These are phyloP conservation scores for Acleris holmiana DNA, from an alignment of 2,888 invertebrate species.

Conservation along the genomic window DNA sequence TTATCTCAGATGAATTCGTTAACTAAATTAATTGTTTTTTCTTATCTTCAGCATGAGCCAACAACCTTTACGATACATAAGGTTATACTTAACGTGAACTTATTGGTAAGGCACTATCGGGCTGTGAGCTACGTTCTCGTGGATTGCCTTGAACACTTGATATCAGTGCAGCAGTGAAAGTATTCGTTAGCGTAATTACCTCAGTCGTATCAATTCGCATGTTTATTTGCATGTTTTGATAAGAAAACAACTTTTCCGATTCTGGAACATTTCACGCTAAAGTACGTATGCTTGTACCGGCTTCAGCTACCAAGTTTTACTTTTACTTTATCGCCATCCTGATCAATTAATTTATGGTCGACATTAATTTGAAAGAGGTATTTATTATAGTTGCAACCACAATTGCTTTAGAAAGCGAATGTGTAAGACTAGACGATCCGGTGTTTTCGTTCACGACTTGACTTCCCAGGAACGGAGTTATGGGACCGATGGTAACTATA, in stretches of 20 bases:
- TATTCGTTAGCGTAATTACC: conserved; percentile 76
- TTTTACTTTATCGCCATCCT: conserved; percentile 39
- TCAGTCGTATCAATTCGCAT: conserved; percentile 55
- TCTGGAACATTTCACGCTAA: conserved; percentile 58
- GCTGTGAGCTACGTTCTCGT: conserved; percentile 42
- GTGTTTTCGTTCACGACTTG: conserved; percentile 36
- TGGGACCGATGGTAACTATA: conserved; percentile 9
- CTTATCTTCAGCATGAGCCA: conserved; percentile 6
- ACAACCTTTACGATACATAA: conserved; percentile 19
- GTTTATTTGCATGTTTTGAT: conserved; percentile 71
- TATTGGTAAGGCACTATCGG: conserved; percentile 27
- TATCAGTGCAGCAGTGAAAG: conserved; percentile 73
- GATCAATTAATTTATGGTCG: conserved; percentile 38
- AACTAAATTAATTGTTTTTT: background rate
- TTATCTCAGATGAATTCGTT: background rate
- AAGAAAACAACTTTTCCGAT: conserved; percentile 56
- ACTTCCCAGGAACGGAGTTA: conserved; percentile 25
- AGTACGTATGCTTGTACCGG: conserved; percentile 45
- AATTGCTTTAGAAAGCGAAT: conserved; percentile 38
- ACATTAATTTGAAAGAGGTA: conserved; percentile 37
- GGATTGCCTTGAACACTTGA: conserved; percentile 69
- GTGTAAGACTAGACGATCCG: conserved; percentile 36
- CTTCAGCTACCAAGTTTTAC: conserved; percentile 37
- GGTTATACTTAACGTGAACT: conserved; percentile 18
- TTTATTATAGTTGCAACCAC: conserved; percentile 35